These are phyloP conservation scores for Casuarius casuarius DNA, from an alignment of 2,113 vertebrate genomes.

Conservation along the genomic window DNA sequence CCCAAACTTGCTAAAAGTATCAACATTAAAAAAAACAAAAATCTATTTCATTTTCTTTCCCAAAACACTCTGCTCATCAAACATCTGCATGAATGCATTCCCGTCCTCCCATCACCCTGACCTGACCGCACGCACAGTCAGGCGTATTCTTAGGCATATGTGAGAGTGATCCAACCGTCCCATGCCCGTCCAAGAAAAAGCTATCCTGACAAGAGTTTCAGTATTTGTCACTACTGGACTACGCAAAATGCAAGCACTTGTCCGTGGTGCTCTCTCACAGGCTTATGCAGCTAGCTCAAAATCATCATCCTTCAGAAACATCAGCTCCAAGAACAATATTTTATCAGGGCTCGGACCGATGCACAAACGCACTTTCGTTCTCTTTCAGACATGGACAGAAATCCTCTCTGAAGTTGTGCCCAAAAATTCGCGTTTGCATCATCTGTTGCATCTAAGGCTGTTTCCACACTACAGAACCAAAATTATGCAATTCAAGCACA, in stretches of 20 bases:
- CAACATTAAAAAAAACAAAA: not conserved
- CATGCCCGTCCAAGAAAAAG: not conserved
- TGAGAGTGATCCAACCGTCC: constrained; percentile 3
- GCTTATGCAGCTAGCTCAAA: not conserved
- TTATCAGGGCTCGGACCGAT: not conserved
- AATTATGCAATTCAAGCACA: not conserved
- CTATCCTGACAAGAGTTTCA: not conserved
- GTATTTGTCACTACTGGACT: not conserved
- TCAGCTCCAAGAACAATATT: not conserved
- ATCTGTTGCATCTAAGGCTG: not conserved
- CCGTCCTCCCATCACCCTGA: not conserved
- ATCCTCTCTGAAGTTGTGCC: not conserved
- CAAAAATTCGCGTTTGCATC: not conserved
- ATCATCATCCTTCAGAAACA: not conserved
- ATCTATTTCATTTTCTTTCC: not conserved
- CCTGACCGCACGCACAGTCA: constrained; percentile 29
- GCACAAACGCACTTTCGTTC: not conserved
- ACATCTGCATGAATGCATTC: not conserved
- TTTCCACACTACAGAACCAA: not conserved
- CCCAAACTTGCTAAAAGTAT: not conserved
- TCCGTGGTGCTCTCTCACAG: not conserved
- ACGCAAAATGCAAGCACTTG: not conserved
- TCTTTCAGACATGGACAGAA: not conserved
- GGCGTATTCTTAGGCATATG: constrained; percentile 20
- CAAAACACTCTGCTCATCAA: not conserved